Evolutionary conservation across 2,797 vertebrate genomes (phyloP).

Genomic region (Notolepis coatsorum): DNA sequence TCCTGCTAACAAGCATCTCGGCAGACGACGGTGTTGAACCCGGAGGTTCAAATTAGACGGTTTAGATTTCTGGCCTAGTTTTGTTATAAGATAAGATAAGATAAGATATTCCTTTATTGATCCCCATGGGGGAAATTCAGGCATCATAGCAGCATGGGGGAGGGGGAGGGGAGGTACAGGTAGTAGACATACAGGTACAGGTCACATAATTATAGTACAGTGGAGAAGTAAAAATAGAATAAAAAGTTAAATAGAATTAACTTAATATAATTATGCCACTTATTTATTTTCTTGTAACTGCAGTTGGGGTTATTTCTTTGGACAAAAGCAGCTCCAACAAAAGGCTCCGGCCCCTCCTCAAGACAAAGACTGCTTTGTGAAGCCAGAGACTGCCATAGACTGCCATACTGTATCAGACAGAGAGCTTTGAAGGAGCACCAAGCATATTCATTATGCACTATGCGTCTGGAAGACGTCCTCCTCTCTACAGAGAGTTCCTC

Average conservation of each 20-base stretch:
- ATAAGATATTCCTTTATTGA: too few relatives aligned
- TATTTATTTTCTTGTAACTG: neutral
- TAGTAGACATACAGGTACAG: too few relatives aligned
- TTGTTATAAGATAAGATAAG: too few relatives aligned
- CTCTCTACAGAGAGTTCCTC: constrained; percentile 35
- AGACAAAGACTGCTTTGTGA: constrained; percentile 67
- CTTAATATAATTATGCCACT: too few relatives aligned
- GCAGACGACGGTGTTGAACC: neutral
- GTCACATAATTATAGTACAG: too few relatives aligned
- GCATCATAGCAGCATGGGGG: too few relatives aligned
- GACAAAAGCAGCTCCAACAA: constrained; percentile 33
- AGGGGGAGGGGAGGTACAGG: too few relatives aligned
- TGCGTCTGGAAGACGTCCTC: constrained; percentile 55
- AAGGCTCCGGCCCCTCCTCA: constrained; percentile 51
- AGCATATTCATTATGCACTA: constrained; percentile 70
- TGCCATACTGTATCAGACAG: constrained; percentile 54
- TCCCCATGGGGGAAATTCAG: too few relatives aligned
- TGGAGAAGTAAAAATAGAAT: too few relatives aligned
- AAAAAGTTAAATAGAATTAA: too few relatives aligned
- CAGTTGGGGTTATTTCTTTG: constrained; percentile 29
- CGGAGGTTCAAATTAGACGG: neutral
- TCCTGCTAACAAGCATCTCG: neutral
- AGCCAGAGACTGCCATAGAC: constrained; percentile 60
- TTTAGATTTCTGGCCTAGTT: neutral
- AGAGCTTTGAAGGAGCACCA: constrained; percentile 47